Evolutionary conservation across 2,888 invertebrate genomes (phyloP), one percentile per base, ranked within the genome.

Genomic region (Lobophora halterata): DNA sequence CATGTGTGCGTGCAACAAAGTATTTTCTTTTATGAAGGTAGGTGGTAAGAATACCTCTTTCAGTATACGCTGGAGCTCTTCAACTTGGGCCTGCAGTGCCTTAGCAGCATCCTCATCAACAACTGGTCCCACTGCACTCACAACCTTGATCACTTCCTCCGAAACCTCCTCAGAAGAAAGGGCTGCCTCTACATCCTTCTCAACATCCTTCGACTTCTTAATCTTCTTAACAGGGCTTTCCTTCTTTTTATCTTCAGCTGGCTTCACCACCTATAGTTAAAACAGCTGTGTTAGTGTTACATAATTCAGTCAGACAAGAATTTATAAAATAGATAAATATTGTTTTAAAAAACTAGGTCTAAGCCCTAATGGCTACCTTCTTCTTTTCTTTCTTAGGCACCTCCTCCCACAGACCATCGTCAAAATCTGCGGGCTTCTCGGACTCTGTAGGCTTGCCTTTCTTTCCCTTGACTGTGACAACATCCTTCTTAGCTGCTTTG

Each of bases 401-500:
- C 54, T 89, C 90, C 80, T 93, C 91, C 94, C 94, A 94, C 29
- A 91, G 89, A 24, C 92, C 93, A 56, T 93, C 93, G 73, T 93
- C 93, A 75, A 90, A 93, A 59, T 93, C 93, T 23, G 90, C 89
- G 5, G 93, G 93, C 66, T 93, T 93, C 55, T 92, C 92, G 46
- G 88, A 78, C 30, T 88, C 83, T 43, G 71, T 71, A 53, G 86
- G 60, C 70, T 91, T 91, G 24, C 76, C 69, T 60, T 90, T 91
- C 67, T 91, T 92, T 52, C 89, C 89, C 47, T 89, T 91, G 61
- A 86, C 83, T 40, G 55, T 49, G 9, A 63, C 49, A 10, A 62
- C 64, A 77, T 91, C 76, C 55, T 89, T 90, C 55, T 79, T 86
- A 6, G 68, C 62, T 36, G 56, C 48, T 54, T 80, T 87, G 1